These are phyloP conservation scores for Lathamus discolor DNA, from an alignment of 2,113 vertebrate species.

Conservation along the genomic window DNA sequence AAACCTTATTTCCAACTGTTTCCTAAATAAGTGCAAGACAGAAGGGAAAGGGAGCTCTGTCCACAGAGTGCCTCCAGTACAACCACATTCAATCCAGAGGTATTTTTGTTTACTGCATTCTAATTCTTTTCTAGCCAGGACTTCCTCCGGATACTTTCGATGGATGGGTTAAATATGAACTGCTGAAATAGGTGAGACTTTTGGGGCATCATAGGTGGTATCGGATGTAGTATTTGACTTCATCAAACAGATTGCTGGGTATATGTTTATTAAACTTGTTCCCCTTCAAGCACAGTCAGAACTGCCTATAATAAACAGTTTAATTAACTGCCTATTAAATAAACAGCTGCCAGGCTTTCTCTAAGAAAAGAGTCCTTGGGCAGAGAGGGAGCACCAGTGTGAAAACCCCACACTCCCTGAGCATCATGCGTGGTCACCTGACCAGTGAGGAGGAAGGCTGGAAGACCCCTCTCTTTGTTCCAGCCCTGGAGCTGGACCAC, in stretches of 20 bases:
- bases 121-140: neutral
- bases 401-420: neutral
- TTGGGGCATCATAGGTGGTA: neutral
- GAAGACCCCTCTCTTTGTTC: neutral
- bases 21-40: neutral
- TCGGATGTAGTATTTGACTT: neutral
- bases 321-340: neutral
- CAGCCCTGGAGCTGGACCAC: neutral
- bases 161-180: neutral
- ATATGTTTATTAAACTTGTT: accelerated
- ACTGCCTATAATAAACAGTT: neutral
- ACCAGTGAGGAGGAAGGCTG: accelerated
- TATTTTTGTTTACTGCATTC: neutral
- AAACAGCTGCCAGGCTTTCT: neutral
- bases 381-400: accelerated
- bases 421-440: neutral
- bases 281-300: neutral
- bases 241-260: neutral
- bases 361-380: neutral
- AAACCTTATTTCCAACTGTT: neutral
- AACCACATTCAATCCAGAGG: neutral
- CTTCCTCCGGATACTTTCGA: neutral
- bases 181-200: neutral
- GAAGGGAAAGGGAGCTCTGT: neutral
- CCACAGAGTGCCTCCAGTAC: neutral